Base-by-base conservation (phyloP, 2,888 invertebrate species). In the Argyresthia goedartella region DNA sequence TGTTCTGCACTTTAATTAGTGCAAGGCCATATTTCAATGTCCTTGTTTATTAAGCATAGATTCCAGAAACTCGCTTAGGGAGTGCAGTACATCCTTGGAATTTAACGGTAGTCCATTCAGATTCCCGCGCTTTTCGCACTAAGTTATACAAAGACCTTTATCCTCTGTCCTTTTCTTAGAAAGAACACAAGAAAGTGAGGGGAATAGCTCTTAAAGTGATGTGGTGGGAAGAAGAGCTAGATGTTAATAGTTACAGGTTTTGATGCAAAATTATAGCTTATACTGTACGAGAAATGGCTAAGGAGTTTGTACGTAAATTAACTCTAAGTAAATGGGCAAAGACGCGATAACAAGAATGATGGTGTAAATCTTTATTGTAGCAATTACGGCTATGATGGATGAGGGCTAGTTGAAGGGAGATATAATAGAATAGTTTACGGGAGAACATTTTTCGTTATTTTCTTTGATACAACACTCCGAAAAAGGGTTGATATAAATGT, bases 241-340 rank as follows among this genome's bases (percentile, higher is more conserved):
- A 70, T 68, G 69, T 75, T 74, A 81, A 78, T 76, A 69, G 78
- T 78, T 76, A 79, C 80, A 76, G 76, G 81, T 79, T 80, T 73
- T 76, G 70, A 76, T 64, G 73, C 71, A 69, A 39, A 73, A 67
- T 75, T 71, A 71, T 67, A 64, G 68, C 64, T 60, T 43, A 41
- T 13, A 41, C 49, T 34, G 48, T 13, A 60, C 55, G 53, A 62
- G 62, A 62, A 60, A 61, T 61, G 60, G 61, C 62, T 56, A 55
- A 52, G 47, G 14, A 44, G 44, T 43, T 39, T 39, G 43, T 44
- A 33, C 14, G 39, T 36, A 48, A 48, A 48, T 48, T 15, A 36
- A 36, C n/a, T 46, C 11, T 44, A 44, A 33, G 36, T 36, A 48
- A 48, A 36, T 15, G 36, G 1, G 35, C 36, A 48, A 48, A 14